Base-by-base conservation (phyloP, 2,797 vertebrate genomes). In the Telmatherina bonti region DNA sequence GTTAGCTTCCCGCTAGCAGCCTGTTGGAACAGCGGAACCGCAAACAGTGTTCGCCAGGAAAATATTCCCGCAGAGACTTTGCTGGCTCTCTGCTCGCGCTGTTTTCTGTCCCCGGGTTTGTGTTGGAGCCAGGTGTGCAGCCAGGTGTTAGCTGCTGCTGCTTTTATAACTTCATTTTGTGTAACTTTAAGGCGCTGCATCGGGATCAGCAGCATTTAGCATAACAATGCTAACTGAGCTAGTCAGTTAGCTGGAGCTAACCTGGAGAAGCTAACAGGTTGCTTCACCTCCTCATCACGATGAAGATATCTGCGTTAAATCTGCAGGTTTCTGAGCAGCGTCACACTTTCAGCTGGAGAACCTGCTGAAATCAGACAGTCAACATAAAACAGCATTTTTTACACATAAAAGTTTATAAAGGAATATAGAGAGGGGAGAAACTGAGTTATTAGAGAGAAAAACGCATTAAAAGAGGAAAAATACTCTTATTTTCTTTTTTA, bases 211-310 rank as follows among this genome's bases (percentile, higher is more conserved):
- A 76, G 74, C 70, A 22, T 70, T 41, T 79, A 85, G 75, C 78
- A 83, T 64, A 85, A 83, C 76, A 76, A 78, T 78, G 74, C 71
- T 82, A 68, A 11, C 16, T 0, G 18, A 60, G 63, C 67, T 5
- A 65, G 33, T 11, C 35, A 36, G 35, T 62, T 57, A 24, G 29
- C 13, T 13, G 13, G 5, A 52, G 62, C 41, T n/a, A 47, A 47
- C 45, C 35, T 36, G 35, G 35, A 36, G 7, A 58, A 60, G 62
- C 58, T 62, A 51, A 24, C 67, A 67, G 64, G 35, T 60, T 45
- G 51, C n/a, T 47, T 47, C 20, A 22, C 45, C 22, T 47, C 45
- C 18, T 7, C 35, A 36, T 36, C 35, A 36, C 2, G 3, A 12
- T 12, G 35, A 12, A 36, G 35, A 12, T 36, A 12, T 11, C 10